These are phyloP conservation scores for Linhomoeus sp. DNA, from an alignment of 2,888 invertebrate genomes.

Conservation along the genomic window DNA sequence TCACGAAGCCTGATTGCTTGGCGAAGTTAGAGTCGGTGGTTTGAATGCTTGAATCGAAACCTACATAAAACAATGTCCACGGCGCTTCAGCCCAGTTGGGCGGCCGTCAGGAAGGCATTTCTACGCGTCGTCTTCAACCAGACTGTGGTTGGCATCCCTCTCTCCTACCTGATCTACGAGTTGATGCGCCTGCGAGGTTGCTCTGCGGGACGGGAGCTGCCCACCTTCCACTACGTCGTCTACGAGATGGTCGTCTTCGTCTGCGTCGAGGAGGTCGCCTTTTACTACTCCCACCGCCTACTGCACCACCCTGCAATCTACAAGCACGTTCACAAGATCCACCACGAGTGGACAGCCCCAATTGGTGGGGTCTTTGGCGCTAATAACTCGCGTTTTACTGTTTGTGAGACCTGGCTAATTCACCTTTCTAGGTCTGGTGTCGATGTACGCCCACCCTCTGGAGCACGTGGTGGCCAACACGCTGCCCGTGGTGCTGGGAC, in stretches of 20 bases:
- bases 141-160: slow-evolving; percentile 45
- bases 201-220: slow-evolving; percentile 45
- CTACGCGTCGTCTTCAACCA: slow-evolving; percentile 52
- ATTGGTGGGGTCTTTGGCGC: slow-evolving; percentile 36
- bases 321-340: slow-evolving; percentile 60
- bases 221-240: slow-evolving; percentile 55
- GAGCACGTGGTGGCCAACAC: slow-evolving; percentile 43
- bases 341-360: slow-evolving; percentile 71
- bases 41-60: too few species aligned
- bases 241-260: slow-evolving; percentile 51
- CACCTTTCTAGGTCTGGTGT: slow-evolving; percentile 13
- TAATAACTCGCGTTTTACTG: background rate
- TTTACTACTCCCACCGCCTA: slow-evolving; percentile 62
- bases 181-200: slow-evolving; percentile 47
- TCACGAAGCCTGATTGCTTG: too few species aligned
- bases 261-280: slow-evolving; percentile 54
- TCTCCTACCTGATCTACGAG: slow-evolving; percentile 41
- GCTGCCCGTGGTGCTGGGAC: slow-evolving; percentile 47
- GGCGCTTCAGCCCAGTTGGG: slow-evolving; percentile 18
- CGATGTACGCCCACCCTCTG: slow-evolving; percentile 15
- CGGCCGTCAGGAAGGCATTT: slow-evolving; percentile 38
- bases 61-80: slow-evolving; percentile 42
- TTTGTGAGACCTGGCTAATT: too few species aligned
- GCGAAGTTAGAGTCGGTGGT: too few species aligned
- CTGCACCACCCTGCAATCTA: slow-evolving; percentile 53